Base-by-base conservation (phyloP, 2,113 vertebrate genomes). In the Gasterosteus nipponicus region DNA sequence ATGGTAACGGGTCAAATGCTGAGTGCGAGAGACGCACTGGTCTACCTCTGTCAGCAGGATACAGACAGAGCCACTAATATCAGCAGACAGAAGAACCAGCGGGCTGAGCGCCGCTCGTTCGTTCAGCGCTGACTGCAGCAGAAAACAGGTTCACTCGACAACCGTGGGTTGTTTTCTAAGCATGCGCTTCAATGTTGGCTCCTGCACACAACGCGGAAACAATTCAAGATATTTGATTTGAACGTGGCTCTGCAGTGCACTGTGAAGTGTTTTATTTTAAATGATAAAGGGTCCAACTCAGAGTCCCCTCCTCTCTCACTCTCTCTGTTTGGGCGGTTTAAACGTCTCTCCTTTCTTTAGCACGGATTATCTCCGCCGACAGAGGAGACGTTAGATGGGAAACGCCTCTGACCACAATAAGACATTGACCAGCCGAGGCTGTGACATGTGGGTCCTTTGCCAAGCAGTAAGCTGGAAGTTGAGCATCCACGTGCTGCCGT, bases 1-100 rank as follows among this genome's bases (percentile, higher is more conserved):
- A 73, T 90, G 86, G 91, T 83, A 63, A 92, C 81, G 2, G 35
- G 26, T 63, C 61, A 77, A 78, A 71, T 81, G 81, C 82, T 66
- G 69, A 81, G 72, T 58, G 44, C 54, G 57, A 77, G 77, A 63
- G 62, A 63, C 3, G 7, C 63, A 66, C 49, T 5, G 22, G 33
- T 79, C 71, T 66, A 63, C 63, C 60, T 63, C 68, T 74, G 44
- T 19, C 10, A 10, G n/a, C 15, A 47, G 35, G 53, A 64, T 12
- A 63, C 72, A 66, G 69, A 57, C 51, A 31, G 60, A 70, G 42
- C 7, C 11, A 7, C 57, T 78, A 41, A 71, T 59, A 70, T 62
- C 18, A 77, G 22, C 29, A n/a, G 69, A 70, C 72, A 77, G 72
- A 26, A 62, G 76, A 69, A 42, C 42, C 29, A 6, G 46, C 49